Percentiles rank a stretch among this genome's conserved stretches.
phyloP scores from a whole-genome alignment of 2,888 invertebrate genomes.

The Rhimphoctona megacephalus region DNA sequence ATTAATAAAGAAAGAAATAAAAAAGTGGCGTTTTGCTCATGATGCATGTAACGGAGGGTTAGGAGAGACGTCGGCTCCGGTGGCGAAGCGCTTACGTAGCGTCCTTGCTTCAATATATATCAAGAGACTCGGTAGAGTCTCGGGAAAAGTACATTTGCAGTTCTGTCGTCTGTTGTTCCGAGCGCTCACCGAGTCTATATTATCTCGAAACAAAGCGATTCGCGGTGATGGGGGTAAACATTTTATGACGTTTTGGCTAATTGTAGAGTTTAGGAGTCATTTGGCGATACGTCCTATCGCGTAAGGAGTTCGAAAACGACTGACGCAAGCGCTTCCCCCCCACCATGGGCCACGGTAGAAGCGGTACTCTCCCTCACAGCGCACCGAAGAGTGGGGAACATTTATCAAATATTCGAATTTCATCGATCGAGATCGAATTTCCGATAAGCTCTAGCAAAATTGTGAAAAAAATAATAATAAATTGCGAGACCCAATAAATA shows the following conservation, averaged over 20 bases:
- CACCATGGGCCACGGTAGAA: background rate
- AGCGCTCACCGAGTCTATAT: no score
- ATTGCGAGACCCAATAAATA: background rate
- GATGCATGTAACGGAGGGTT: no score
- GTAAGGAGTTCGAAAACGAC: background rate
- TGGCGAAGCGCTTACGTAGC: background rate
- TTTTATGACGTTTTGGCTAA: no score
- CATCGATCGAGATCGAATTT: background rate
- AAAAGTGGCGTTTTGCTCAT: no score
- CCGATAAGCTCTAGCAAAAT: background rate
- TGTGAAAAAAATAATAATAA: background rate
- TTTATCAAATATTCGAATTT: background rate
- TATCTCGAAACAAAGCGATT: no score
- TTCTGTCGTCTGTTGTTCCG: no score
- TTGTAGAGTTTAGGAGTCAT: no score
- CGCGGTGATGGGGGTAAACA: no score
- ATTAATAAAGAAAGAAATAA: no score
- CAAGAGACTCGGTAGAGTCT: no score
- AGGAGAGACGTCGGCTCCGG: background rate
- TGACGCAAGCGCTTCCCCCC: background rate
- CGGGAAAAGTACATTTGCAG: no score
- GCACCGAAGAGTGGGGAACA: background rate
- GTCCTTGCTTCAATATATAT: background rate
- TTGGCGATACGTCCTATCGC: background rate
- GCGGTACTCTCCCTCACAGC: background rate